Evolutionary conservation across 2,113 vertebrate species (phyloP).

Genomic region (Takifugu flavidus): DNA sequence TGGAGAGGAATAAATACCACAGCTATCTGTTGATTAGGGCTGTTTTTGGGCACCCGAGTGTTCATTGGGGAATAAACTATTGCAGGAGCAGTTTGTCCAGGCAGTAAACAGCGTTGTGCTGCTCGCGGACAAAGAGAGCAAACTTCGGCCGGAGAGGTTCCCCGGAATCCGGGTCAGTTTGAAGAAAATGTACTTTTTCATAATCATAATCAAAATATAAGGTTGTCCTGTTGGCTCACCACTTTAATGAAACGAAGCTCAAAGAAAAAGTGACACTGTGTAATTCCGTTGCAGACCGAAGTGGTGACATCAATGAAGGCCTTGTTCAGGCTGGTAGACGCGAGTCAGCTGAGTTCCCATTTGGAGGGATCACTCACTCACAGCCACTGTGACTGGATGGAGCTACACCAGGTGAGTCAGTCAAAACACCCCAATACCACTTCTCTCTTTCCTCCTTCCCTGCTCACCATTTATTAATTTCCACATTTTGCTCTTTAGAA

Average conservation of each 20-base stretch:
- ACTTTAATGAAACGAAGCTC: too few relatives aligned
- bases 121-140: conserved; percentile 79
- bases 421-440: not conserved
- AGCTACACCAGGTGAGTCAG: conserved; percentile 84
- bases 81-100: conserved; percentile 66
- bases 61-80: not conserved
- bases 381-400: conserved; percentile 84
- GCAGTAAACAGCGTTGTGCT: conserved; percentile 75
- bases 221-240: too few relatives aligned
- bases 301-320: conserved; percentile 79
- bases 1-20: conserved; percentile 1
- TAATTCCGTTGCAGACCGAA: conserved; percentile 75
- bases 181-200: too few relatives aligned
- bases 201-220: too few relatives aligned
- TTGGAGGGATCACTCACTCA: conserved; percentile 82
- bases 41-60: not conserved
- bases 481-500: conserved; percentile 72
- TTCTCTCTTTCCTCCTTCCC: not conserved
- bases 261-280: not conserved
- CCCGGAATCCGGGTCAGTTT: conserved; percentile 77
- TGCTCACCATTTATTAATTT: not conserved
- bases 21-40: not conserved
- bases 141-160: conserved; percentile 68
- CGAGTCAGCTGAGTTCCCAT: conserved; percentile 77
- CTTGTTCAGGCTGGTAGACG: conserved; percentile 80